Evolutionary conservation across 1,140 invertebrate species (phyloP).

Genomic region (Euwallacea similis): DNA sequence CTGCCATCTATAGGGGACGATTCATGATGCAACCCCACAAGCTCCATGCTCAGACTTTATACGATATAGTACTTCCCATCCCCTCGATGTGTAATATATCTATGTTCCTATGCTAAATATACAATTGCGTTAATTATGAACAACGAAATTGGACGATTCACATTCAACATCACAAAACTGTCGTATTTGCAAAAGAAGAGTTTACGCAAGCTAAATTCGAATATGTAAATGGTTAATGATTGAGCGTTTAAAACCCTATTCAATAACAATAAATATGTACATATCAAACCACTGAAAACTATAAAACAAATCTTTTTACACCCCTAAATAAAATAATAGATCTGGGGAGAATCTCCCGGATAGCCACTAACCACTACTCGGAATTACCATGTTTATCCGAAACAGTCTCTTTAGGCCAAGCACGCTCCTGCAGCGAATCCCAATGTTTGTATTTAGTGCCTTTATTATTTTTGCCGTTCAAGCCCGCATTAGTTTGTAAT

Average conservation of each 20-base stretch:
- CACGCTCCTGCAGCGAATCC: constrained; percentile 44
- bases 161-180: constrained; percentile 20
- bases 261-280: not conserved
- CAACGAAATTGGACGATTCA: constrained; percentile 27
- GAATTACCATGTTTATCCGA: constrained; percentile 50
- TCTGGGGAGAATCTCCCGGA: too few relatives aligned
- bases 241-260: constrained; percentile 16
- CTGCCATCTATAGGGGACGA: too few relatives aligned
- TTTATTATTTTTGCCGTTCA: constrained; percentile 33
- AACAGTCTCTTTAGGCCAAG: constrained; percentile 46
- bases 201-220: constrained; percentile 4
- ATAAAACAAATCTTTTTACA: too few relatives aligned
- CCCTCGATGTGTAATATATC: constrained; percentile 24
- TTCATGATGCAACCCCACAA: not conserved
- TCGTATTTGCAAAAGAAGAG: constrained; percentile 2
- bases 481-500: constrained; percentile 46
- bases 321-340: too few relatives aligned
- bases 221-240: constrained; percentile 4
- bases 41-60: not conserved
- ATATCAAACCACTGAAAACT: too few relatives aligned
- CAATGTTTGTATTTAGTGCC: constrained; percentile 44
- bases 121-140: constrained; percentile 2
- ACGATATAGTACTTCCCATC: constrained; percentile 9
- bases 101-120: too few relatives aligned
- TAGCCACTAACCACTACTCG: constrained; percentile 41